Base-by-base conservation (phyloP, 2,113 vertebrate species). In the Apeltes quadracus region DNA sequence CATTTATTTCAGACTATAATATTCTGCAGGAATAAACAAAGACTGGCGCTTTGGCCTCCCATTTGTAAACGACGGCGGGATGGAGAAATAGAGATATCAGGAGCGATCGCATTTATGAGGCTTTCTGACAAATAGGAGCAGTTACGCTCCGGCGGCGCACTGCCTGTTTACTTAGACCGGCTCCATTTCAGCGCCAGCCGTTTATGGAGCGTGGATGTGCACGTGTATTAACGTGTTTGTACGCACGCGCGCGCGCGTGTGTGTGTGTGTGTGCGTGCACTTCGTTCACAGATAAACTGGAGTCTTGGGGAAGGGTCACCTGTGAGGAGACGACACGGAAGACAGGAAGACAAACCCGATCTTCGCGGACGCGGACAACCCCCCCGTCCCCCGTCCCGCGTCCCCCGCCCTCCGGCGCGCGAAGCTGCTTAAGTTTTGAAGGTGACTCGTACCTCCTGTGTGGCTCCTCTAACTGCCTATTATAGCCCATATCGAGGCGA, bases 161-260 rank as follows among this genome's bases (percentile, higher is more conserved):
- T 94, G 94, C 93, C 95, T 96, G 95, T 97, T 97, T 96, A 97
- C 96, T 96, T 93, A 96, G 94, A 94, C 92, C 91, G 91, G 94
- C 93, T 95, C 94, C 93, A 94, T 96, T 95, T 95, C 94, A 94
- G 93, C 93, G 93, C 44, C 62, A 50, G 66, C 66, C 74, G 54
- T 88, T 84, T 85, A 84, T 84, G 82, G 76, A 81, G 51, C 77
- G 63, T 85, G 53, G 63, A 43, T 11, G 93, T 90, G 89, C 90
- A 74, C 36, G 68, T 69, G 81, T 64, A 58, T 69, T 20, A 56
- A 59, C 23, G 93, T 92, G 71, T 29, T 29, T 34, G 32, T 1
- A 34, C 32, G 32, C 32, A 7, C 7, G 32, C 32, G 32, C 5
- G 6, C 22, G 57, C 29, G 32, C 11, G 46, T 0, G 56, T 18